These are phyloP conservation scores for Piscicola geometra DNA, from an alignment of 2,888 invertebrate species.

Conservation along the genomic window DNA sequence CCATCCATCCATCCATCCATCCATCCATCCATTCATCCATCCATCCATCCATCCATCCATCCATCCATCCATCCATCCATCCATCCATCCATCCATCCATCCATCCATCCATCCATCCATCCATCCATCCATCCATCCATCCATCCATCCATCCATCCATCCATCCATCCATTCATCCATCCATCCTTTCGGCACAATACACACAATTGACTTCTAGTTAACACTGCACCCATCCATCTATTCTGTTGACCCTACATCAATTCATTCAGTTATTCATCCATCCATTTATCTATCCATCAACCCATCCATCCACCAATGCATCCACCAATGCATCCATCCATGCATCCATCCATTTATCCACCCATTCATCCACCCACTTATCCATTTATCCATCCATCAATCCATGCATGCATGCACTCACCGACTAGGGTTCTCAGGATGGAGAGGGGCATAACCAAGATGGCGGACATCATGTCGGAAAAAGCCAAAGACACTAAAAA, in stretches of 20 bases:
- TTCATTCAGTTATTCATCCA: background rate
- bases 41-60: constrained; percentile 20
- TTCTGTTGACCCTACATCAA: background rate
- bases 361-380: constrained; percentile 5
- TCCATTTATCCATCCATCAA: no score
- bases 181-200: background rate
- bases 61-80: constrained; percentile 19
- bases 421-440: constrained; percentile 43
- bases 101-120: constrained; percentile 19
- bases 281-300: background rate
- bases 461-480: constrained; percentile 44
- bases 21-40: constrained; percentile 20
- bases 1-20: constrained; percentile 22
- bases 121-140: constrained; percentile 15
- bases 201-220: background rate
- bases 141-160: constrained; percentile 17
- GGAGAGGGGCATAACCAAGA: constrained; percentile 44
- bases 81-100: constrained; percentile 20
- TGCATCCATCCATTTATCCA: background rate
- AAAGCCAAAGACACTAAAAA: constrained; percentile 46
- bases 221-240: background rate
- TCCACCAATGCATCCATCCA: background rate
- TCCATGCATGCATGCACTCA: constrained; percentile 35
- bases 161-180: constrained; percentile 18
- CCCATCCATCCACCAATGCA: background rate